phyloP scores from a whole-genome alignment of 1,140 invertebrate species.

The Conus betulinus region DNA sequence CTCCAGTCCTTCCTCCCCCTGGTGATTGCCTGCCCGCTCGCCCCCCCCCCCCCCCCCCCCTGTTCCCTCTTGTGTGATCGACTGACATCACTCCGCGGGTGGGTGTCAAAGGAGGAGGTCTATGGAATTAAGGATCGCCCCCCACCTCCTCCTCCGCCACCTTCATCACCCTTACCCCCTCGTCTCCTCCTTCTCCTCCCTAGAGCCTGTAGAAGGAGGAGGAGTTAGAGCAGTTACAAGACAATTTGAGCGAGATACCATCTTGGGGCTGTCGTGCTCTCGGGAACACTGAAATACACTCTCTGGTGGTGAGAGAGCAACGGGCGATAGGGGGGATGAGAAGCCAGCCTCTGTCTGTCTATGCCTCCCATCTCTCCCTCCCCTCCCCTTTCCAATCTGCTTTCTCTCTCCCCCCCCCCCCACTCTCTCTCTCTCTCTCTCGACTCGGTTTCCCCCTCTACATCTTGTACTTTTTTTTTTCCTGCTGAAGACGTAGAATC shows the following conservation, averaged over 20 bases:
- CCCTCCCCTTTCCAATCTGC: too few species aligned
- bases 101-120: slow-evolving; percentile 7
- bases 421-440: too few species aligned
- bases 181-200: neutral
- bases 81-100: slow-evolving; percentile 9
- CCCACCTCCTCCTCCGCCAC: neutral
- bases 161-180: neutral
- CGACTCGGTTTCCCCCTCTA: too few species aligned
- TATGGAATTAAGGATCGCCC: neutral
- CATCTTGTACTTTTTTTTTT: too few species aligned
- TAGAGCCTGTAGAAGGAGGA: neutral
- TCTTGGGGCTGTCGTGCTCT: neutral
- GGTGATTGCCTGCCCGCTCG: too few species aligned
- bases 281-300: neutral
- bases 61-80: neutral
- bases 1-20: neutral
- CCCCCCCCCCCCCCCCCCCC: neutral
- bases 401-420: too few species aligned
- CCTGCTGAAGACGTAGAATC: too few species aligned
- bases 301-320: too few species aligned
- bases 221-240: too few species aligned
- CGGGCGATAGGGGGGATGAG: too few species aligned
- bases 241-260: neutral
- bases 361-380: too few species aligned
- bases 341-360: too few species aligned